Evolutionary conservation across 2,888 invertebrate species (phyloP).

Genomic region (Altica lythri): DNA sequence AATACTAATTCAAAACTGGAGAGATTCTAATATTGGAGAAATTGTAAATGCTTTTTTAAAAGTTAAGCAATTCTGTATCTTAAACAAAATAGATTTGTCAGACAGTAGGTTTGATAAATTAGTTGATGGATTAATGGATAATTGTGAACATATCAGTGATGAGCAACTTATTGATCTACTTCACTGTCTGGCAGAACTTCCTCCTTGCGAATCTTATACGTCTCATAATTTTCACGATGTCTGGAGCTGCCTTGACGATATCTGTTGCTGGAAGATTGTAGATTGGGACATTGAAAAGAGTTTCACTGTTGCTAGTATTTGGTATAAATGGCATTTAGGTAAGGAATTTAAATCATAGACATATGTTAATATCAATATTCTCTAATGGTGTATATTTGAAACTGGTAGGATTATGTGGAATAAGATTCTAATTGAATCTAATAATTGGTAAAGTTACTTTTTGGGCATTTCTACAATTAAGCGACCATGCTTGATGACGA

Average conservation of each 20-base stretch:
- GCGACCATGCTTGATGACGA: no score
- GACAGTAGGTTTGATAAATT: constrained; percentile 52
- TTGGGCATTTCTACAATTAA: no score
- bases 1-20: constrained; percentile 43
- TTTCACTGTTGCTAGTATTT: constrained; percentile 66
- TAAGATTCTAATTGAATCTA: no score
- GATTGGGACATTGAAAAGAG: constrained; percentile 62
- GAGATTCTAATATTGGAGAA: constrained; percentile 41
- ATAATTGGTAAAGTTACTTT: no score
- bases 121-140: constrained; percentile 58
- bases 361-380: constrained; percentile 21
- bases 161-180: constrained; percentile 63
- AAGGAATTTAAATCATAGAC: no score
- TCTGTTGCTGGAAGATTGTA: constrained; percentile 60
- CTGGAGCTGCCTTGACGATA: constrained; percentile 71
- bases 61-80: constrained; percentile 44
- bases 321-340: constrained; percentile 64
- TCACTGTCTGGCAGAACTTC: constrained; percentile 60
- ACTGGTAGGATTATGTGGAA: no score
- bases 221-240: constrained; percentile 67
- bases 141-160: constrained; percentile 62
- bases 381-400: constrained; percentile 1
- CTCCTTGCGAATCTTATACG: constrained; percentile 59
- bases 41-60: constrained; percentile 49
- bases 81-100: constrained; percentile 47